Evolutionary conservation across 1,140 invertebrate genomes (phyloP).

Genomic region (Cydia strobilella): DNA sequence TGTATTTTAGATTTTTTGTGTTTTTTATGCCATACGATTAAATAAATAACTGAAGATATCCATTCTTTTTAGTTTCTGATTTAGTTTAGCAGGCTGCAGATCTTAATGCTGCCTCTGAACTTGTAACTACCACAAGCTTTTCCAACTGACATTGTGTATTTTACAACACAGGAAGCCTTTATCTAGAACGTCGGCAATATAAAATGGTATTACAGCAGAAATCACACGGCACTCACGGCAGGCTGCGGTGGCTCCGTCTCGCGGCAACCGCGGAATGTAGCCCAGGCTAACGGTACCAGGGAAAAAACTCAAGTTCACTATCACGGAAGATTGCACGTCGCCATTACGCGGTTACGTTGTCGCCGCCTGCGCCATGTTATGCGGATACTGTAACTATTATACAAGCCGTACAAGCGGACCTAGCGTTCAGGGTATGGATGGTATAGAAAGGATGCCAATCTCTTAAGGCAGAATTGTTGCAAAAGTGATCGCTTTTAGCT

Average conservation of each 20-base stretch:
- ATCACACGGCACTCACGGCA: constrained; percentile 1
- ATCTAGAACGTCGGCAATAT: constrained; percentile 36
- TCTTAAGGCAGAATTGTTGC: no score
- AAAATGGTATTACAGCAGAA: constrained; percentile 37
- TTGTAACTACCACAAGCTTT: not conserved
- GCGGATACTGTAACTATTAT: constrained; percentile 64
- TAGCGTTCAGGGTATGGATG: not conserved
- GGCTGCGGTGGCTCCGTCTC: constrained; percentile 52
- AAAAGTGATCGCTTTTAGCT: no score
- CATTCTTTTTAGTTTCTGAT: no score
- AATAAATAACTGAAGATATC: no score
- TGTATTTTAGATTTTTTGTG: no score
- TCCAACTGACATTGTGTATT: not conserved
- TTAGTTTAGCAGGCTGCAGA: no score
- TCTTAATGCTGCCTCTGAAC: not conserved
- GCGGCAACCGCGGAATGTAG: constrained; percentile 72
- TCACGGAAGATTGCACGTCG: constrained; percentile 73
- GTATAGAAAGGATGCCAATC: no score
- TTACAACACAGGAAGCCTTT: constrained; percentile 19
- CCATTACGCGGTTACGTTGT: constrained; percentile 74
- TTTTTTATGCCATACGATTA: no score
- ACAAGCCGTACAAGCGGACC: constrained; percentile 59
- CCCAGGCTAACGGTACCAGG: constrained; percentile 71
- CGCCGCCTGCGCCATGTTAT: constrained; percentile 61
- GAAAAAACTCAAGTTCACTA: constrained; percentile 79